Evolutionary conservation across 2,888 invertebrate genomes (phyloP), one percentile per base, ranked within the genome.

Genomic region (Homarus gammarus): DNA sequence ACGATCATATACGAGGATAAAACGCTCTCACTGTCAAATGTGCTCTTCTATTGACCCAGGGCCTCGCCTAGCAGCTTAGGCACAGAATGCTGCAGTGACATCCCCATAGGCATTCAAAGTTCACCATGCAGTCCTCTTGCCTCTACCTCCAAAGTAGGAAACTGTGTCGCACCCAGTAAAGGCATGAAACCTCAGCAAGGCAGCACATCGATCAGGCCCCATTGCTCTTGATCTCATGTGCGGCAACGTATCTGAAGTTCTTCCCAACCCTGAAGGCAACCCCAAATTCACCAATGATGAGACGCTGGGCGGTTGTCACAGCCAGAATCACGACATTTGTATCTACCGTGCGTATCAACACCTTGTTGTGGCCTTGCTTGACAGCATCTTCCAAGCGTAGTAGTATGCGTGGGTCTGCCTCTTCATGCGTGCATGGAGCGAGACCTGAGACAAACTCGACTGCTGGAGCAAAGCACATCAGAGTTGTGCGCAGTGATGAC

Each of bases 211-310:
- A 38, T 79, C 56, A 77, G 77, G 40, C 18, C 77, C 77, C 38
- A 77, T 22, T 40, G 77, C 49, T 44, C n/a, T 31, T n/a, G 56
- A 85, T 84, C 44, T 77, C 85, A 75, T 85, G 75, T 51, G 75
- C 85, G 3, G 75, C 38, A 18, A 73, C 18, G 75, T 38, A 49
- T 56, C 85, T 85, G 51, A 85, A 85, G 85, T 22, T 77, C 49
- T 77, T 77, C 40, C 77, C 44, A 49, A 6, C 49, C 18, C 77
- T 31, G 27, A 77, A 77, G 44, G 44, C 77, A 77, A 77, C 44
- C 77, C 77, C 40, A 22, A 44, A 49, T 49, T 77, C 49, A 40
- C 31, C 38, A n/a, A 77, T 77, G 77, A 44, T 49, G 44, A 77
- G n/a, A n/a, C n/a, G n/a, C n/a, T n/a, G n/a, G n/a, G n/a, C n/a